phyloP scores from a whole-genome alignment of 2,888 invertebrate genomes.

The Drosophila koepferae region DNA sequence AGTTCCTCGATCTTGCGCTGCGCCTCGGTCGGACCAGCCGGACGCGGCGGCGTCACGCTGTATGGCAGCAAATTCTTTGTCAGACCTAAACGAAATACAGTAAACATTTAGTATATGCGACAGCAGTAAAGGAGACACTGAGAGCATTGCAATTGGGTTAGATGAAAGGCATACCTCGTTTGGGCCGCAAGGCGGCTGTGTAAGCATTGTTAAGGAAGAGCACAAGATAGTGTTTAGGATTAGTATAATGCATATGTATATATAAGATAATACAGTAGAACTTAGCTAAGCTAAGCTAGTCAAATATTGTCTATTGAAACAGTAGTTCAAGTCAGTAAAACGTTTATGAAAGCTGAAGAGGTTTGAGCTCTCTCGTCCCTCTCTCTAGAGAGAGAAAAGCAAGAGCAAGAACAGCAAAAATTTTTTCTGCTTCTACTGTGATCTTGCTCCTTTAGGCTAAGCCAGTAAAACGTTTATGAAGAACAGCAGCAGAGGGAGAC shows the following conservation, averaged over 20 bases:
- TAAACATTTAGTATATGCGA: neutral
- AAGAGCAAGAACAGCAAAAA: no score
- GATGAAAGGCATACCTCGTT: constrained; percentile 60
- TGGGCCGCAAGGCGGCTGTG: constrained; percentile 70
- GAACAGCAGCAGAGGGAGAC: no score
- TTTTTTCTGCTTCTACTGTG: no score
- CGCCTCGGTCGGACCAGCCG: constrained; percentile 95
- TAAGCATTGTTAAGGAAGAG: constrained; percentile 44
- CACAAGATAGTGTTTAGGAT: neutral
- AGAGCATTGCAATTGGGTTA: no score
- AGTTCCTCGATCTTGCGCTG: constrained; percentile 97
- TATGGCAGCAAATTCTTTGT: constrained; percentile 91
- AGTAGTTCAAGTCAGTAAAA: no score
- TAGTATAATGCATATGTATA: neutral
- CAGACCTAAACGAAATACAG: constrained; percentile 78
- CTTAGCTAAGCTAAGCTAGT: neutral
- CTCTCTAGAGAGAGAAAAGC: no score
- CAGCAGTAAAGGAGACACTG: neutral
- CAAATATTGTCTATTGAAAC: no score
- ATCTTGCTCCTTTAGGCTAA: no score
- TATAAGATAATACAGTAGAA: neutral
- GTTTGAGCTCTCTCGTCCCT: no score
- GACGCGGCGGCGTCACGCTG: constrained; percentile 94
- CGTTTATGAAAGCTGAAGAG: no score
- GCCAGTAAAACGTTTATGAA: no score